Evolutionary conservation across 2,797 vertebrate species (phyloP), one percentile per base, ranked within the genome.

Genomic region (Microcaecilia unicolor): DNA sequence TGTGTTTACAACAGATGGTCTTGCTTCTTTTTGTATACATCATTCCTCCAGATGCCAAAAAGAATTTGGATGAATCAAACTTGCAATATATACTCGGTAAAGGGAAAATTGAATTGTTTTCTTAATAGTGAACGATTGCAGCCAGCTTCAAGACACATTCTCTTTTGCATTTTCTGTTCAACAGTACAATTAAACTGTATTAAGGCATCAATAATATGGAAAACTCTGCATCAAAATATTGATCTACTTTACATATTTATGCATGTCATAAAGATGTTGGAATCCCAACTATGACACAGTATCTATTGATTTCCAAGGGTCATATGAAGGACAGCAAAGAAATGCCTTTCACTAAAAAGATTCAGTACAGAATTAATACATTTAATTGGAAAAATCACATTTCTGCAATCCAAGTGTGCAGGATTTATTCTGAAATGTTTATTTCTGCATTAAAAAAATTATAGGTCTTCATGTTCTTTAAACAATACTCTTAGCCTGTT

Each of bases 221-320:
- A 56, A 42, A 41, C 24, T 41, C 55, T 66, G 64, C 50, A 70
- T 50, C 51, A 46, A 44, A 61, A 41, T 31, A 26, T 60, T 47
- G 43, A 29, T 47, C 28, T 58, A 55, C 49, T 31, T 42, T 53
- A 41, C 61, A 52, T 67, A 71, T 64, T 52, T 63, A 48, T 58
- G 46, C 41, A 49, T 44, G 40, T 32, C 58, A 64, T 64, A 70
- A 72, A 72, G 57, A 35, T 58, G 30, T 44, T 70, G 68, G 76
- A 59, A 57, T 50, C 70, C 64, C 52, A 63, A 64, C 47, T 44
- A 54, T 51, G 47, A 63, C 45, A 64, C 25, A 54, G 62, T 67
- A n/a, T n/a, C 63, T 62, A 50, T 73, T 74, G 51, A 66, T 67
- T 74, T 61, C 33, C 29, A 25, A 60, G 55, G 61, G 61, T 76